A percentile compares a stretch with the other conserved stretches of the same genome.
Evolutionary conservation across 2,888 invertebrate genomes (phyloP).

Genomic region (Drosophila prolongata): DNA sequence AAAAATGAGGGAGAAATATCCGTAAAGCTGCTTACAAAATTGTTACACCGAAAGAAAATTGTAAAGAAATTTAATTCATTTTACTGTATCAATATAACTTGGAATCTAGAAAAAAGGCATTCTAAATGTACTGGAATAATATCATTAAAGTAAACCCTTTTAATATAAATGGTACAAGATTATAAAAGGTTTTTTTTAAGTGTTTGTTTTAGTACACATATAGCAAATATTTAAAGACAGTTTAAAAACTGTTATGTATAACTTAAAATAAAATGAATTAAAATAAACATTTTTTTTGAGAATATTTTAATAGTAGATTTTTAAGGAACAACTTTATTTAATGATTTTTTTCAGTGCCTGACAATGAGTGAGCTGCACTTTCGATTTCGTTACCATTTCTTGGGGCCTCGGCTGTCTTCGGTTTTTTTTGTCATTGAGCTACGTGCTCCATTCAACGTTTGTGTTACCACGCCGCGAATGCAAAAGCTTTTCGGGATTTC

Average conservation of each 20-base stretch:
- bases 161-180: no score
- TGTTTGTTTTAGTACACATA: no score
- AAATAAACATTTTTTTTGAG: no score
- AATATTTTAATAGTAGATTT: no score
- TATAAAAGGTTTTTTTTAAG: no score
- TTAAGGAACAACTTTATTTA: background rate
- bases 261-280: no score
- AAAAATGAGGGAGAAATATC: slow-evolving; percentile 12
- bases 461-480: slow-evolving; percentile 10
- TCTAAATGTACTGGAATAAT: no score
- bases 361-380: slow-evolving; percentile 56
- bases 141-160: no score
- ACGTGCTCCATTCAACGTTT: slow-evolving; percentile 41
- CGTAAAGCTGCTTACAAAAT: slow-evolving; percentile 17
- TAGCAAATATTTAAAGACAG: no score
- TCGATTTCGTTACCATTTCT: slow-evolving; percentile 64
- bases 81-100: background rate
- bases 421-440: slow-evolving; percentile 24
- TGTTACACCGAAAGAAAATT: slow-evolving; percentile 4
- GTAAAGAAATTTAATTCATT: background rate
- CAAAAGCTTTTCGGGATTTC: slow-evolving; percentile 33
- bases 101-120: no score
- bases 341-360: slow-evolving; percentile 27
- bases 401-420: slow-evolving; percentile 11
- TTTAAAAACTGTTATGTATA: no score